Conservation (phyloP, 2,797 vertebrate species). For the Pelobates cultripes region DNA sequence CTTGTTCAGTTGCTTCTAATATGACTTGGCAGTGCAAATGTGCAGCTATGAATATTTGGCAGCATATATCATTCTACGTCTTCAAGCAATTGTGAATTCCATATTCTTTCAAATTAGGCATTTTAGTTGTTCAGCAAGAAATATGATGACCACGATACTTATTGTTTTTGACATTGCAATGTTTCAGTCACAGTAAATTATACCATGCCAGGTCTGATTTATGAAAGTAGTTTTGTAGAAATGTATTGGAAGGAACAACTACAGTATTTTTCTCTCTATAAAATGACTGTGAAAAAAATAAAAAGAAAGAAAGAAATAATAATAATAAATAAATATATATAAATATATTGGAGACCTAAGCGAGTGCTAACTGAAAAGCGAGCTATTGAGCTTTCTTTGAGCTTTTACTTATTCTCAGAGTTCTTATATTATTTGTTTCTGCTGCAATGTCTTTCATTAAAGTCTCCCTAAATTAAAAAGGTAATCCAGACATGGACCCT, state of each 20-base stretch:
- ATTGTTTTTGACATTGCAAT: conserved; percentile 38
- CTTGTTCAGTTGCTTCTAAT: neutral
- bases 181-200: conserved; percentile 33
- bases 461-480: no score
- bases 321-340: no score
- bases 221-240: neutral
- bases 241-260: neutral
- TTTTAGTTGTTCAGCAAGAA: conserved; percentile 17
- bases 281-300: no score
- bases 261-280: no score
- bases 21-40: neutral
- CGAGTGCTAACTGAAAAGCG: no score
- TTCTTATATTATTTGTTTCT: no score
- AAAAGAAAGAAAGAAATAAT: no score
- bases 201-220: conserved; percentile 7
- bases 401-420: no score
- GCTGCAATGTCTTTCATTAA: no score
- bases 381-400: no score
- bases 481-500: no score
- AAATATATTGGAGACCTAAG: no score
- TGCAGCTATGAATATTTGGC: conserved; percentile 15
- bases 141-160: conserved; percentile 13
- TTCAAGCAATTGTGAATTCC: conserved; percentile 11
- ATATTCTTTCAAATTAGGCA: conserved; percentile 8
- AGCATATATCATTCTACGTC: conserved; percentile 11